These are phyloP conservation scores for Rhyacophila evoluta DNA, from an alignment of 2,888 invertebrate genomes.

Conservation along the genomic window DNA sequence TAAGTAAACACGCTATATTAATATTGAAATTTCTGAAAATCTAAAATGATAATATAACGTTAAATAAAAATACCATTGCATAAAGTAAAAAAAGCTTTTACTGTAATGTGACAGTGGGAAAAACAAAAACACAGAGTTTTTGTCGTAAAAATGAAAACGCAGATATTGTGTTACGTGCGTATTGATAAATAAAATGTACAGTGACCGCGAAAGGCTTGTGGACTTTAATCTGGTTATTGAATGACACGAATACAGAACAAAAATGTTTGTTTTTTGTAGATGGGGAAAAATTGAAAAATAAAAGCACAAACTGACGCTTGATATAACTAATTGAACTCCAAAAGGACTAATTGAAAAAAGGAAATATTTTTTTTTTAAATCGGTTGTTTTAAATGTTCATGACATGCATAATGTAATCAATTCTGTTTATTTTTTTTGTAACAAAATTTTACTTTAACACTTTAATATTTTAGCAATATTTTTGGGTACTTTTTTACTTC, in stretches of 20 bases:
- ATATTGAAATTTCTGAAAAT: too few species aligned
- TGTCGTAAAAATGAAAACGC: background rate
- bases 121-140: too few species aligned
- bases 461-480: too few species aligned
- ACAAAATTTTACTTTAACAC: too few species aligned
- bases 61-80: too few species aligned
- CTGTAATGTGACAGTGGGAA: too few species aligned
- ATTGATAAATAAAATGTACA: background rate
- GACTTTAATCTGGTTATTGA: background rate
- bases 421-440: too few species aligned
- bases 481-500: too few species aligned
- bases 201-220: background rate
- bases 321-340: background rate
- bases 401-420: background rate
- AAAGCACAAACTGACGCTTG: background rate
- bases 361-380: background rate
- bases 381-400: too few species aligned
- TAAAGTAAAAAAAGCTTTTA: too few species aligned
- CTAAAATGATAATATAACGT: too few species aligned
- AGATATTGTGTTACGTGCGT: background rate
- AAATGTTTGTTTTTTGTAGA: background rate
- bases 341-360: background rate
- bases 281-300: background rate
- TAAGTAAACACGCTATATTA: too few species aligned
- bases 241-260: background rate